A percentile compares a stretch with the other conserved stretches of the same genome.
phyloP scores from a whole-genome alignment of 2,888 invertebrate genomes.

The Vanessa cardui region DNA sequence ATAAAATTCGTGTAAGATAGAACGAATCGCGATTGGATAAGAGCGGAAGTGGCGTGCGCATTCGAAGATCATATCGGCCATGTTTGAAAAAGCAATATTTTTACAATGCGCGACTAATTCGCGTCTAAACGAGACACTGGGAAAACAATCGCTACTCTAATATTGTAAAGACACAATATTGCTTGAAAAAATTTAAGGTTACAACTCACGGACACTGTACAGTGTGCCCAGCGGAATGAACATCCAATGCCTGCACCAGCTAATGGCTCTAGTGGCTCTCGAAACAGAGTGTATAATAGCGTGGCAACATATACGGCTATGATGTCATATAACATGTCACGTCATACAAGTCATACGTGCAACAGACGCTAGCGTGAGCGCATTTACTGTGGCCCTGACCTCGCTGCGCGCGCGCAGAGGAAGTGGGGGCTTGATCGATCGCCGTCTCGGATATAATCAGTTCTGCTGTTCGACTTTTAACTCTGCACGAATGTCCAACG shows the following conservation, averaged over 20 bases:
- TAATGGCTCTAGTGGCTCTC: background rate
- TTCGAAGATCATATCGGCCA: conserved; percentile 32
- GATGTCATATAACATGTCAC: conserved; percentile 26
- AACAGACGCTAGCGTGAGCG: conserved; percentile 31
- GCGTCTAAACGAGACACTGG: background rate
- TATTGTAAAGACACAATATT: conserved; percentile 7
- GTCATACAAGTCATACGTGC: conserved; percentile 27
- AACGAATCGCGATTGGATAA: conserved; percentile 30
- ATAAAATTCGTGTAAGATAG: conserved; percentile 32
- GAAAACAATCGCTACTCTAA: conserved; percentile 9
- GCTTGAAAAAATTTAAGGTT: conserved; percentile 10
- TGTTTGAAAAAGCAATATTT: conserved; percentile 21
- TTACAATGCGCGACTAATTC: conserved; percentile 15
- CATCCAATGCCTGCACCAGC: background rate
- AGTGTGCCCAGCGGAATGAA: background rate
- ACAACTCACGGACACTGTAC: conserved; percentile 2
- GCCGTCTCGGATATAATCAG: conserved; percentile 47
- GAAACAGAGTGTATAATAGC: conserved; percentile 6
- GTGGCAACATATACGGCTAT: conserved; percentile 1
- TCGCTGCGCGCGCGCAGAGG: conserved; percentile 49
- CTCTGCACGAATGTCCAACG: conserved; percentile 23
- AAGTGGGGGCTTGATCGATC: conserved; percentile 48
- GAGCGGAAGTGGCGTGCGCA: conserved; percentile 32
- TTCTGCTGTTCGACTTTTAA: conserved; percentile 38
- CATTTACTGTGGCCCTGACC: conserved; percentile 54